Evolutionary conservation across 2,888 invertebrate species (phyloP).

Genomic region (Scaptomyza reducta): DNA sequence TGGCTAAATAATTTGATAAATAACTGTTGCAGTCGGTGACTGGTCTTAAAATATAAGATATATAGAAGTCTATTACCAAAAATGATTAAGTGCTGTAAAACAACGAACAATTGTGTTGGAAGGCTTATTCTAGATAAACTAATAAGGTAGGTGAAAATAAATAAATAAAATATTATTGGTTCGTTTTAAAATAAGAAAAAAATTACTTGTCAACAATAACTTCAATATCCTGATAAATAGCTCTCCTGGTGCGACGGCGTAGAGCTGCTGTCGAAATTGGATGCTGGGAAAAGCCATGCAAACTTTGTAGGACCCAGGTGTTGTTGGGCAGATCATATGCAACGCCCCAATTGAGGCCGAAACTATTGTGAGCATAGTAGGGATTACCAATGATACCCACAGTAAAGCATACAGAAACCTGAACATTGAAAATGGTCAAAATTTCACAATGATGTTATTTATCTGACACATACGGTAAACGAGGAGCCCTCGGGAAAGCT

Average conservation of each 20-base stretch:
- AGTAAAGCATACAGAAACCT: conserved; percentile 87
- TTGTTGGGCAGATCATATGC: conserved; percentile 87
- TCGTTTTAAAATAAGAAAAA: too few relatives aligned
- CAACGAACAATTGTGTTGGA: too few relatives aligned
- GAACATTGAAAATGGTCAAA: conserved; percentile 18
- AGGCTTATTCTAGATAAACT: too few relatives aligned
- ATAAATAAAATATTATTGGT: not conserved
- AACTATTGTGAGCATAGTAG: conserved; percentile 86
- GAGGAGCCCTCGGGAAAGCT: conserved; percentile 86
- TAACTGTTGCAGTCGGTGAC: too few relatives aligned
- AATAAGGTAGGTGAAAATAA: too few relatives aligned
- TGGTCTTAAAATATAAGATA: too few relatives aligned
- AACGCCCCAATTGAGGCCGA: conserved; percentile 89
- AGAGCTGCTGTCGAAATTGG: conserved; percentile 82
- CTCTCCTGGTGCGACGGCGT: conserved; percentile 84
- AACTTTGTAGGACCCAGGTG: conserved; percentile 84
- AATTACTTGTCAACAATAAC: conserved; percentile 88
- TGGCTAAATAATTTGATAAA: too few relatives aligned
- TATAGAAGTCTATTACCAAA: too few relatives aligned
- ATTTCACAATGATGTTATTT: conserved; percentile 17
- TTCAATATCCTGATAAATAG: conserved; percentile 79
- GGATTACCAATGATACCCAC: conserved; percentile 87
- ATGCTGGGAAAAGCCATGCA: conserved; percentile 77
- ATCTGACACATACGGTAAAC: conserved; percentile 84
- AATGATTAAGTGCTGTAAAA: too few relatives aligned